A percentile compares a stretch with the other conserved stretches of the same genome.
Evolutionary conservation across 2,113 vertebrate genomes (phyloP).

Genomic region (Piprites chloris): DNA sequence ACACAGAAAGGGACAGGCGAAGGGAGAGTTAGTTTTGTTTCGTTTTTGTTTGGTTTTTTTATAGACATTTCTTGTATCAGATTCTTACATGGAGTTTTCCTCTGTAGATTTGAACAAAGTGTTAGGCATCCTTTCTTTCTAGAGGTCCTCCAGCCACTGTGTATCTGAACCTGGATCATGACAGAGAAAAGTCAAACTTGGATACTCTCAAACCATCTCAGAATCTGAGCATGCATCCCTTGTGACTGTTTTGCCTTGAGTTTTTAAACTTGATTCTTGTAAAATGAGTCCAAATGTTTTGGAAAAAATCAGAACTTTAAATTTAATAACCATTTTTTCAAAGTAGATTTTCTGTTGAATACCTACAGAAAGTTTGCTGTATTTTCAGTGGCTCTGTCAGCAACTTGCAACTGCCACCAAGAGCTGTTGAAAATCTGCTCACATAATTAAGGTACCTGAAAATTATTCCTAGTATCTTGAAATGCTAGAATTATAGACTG

Average conservation of each 20-base stretch:
- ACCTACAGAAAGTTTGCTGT: neutral
- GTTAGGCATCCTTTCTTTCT: neutral
- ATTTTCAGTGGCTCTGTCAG: neutral
- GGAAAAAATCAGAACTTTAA: neutral
- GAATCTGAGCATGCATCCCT: neutral
- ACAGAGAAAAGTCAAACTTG: neutral
- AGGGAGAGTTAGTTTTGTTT: neutral
- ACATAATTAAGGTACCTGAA: neutral
- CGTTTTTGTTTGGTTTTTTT: neutral
- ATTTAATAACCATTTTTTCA: neutral
- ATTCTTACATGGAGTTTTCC: neutral
- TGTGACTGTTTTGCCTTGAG: neutral
- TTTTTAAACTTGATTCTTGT: neutral
- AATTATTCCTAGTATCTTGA: neutral
- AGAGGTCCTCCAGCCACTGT: neutral
- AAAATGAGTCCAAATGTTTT: neutral
- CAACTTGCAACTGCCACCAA: neutral
- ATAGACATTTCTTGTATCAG: neutral
- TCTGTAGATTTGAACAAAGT: neutral
- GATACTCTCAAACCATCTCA: neutral
- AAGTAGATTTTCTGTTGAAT: neutral
- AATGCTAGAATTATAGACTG: neutral
- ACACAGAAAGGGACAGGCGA: accelerated
- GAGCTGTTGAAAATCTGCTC: constrained; percentile 12
- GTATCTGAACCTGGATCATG: neutral